phyloP scores from a whole-genome alignment of 1,140 invertebrate genomes.

The Lycorma delicatula region DNA sequence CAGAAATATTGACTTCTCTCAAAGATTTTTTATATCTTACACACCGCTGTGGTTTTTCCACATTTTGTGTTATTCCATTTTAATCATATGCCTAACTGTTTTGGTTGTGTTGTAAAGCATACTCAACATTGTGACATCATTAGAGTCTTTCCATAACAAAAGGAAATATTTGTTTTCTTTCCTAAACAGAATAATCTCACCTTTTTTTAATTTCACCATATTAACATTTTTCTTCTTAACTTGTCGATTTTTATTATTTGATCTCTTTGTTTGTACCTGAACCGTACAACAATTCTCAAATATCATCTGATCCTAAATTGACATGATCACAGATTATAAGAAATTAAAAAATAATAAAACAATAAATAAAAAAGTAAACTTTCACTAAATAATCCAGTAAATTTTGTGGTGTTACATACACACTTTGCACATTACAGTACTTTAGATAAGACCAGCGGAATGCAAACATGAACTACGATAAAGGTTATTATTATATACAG shows the following conservation, averaged over 20 bases:
- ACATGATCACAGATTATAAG: too few species aligned
- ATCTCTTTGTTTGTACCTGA: background rate
- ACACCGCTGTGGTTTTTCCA: background rate
- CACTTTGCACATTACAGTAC: too few species aligned
- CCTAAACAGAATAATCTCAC: background rate
- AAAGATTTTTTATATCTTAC: background rate
- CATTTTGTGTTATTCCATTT: background rate
- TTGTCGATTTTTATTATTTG: background rate
- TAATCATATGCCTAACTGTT: background rate
- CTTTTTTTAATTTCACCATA: background rate
- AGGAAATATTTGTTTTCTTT: background rate
- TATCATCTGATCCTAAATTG: too few species aligned
- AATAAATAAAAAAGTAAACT: too few species aligned
- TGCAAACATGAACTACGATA: too few species aligned
- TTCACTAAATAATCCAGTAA: too few species aligned
- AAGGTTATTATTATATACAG: too few species aligned
- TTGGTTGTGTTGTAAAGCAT: background rate
- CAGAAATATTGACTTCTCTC: background rate
- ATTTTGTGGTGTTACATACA: too few species aligned
- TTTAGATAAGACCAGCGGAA: too few species aligned
- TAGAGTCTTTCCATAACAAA: background rate
- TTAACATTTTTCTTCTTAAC: background rate
- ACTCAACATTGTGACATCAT: background rate
- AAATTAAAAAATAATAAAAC: too few species aligned
- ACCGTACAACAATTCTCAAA: too few species aligned